phyloP scores from a whole-genome alignment of 1,140 invertebrate genomes.

The Hermatobates lingyangjiaoensis region DNA sequence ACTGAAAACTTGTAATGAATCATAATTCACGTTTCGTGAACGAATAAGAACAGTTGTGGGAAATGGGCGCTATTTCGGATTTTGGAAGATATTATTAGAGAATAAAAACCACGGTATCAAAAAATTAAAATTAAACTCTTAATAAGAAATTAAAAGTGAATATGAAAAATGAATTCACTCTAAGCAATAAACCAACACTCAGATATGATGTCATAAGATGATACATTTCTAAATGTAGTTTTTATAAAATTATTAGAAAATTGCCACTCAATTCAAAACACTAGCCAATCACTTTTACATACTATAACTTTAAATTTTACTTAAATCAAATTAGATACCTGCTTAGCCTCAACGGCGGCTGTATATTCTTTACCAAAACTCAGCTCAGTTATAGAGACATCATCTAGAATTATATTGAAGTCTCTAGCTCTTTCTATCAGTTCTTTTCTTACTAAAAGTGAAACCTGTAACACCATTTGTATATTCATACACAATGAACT shows the following conservation, averaged over 20 bases:
- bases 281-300: neutral
- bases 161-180: no score
- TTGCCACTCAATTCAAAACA: neutral
- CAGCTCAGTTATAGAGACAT: conserved; percentile 97
- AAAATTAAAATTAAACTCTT: no score
- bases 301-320: neutral
- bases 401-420: conserved; percentile 97
- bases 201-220: no score
- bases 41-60: no score
- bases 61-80: no score
- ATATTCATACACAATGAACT: neutral
- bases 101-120: no score
- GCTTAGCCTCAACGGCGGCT: conserved; percentile 98
- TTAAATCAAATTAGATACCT: no score
- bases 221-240: neutral
- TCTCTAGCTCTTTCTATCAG: conserved; percentile 91
- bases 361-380: conserved; percentile 98
- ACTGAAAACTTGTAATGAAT: no score
- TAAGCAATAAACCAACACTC: no score
- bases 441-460: conserved; percentile 80
- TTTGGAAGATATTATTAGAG: no score
- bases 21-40: no score
- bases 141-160: no score
- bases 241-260: neutral
- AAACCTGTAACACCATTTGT: conserved; percentile 35